These are phyloP conservation scores for Holacanthella duospinosa DNA, from an alignment of 2,888 invertebrate genomes.

Conservation along the genomic window DNA sequence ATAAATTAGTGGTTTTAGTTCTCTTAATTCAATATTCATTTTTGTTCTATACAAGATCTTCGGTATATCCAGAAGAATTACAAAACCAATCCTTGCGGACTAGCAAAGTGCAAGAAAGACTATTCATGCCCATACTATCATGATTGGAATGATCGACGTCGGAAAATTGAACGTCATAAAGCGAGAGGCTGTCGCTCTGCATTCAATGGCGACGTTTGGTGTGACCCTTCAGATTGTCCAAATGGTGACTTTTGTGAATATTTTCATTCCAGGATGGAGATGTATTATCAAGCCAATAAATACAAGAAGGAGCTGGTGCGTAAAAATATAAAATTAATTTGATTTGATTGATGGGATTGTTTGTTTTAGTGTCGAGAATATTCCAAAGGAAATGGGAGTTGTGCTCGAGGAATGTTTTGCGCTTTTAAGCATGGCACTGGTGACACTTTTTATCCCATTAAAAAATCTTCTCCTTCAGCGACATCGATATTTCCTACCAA, in stretches of 20 bases:
- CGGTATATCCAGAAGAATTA: conserved; percentile 2
- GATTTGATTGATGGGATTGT: no score
- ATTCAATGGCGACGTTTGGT: not conserved
- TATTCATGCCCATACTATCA: not conserved
- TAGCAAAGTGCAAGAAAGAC: not conserved
- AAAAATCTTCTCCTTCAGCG: no score
- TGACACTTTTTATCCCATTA: not conserved
- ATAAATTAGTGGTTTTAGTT: no score
- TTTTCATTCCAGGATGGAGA: not conserved
- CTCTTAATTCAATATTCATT: no score
- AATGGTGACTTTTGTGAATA: not conserved
- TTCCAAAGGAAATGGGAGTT: not conserved
- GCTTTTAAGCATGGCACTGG: not conserved
- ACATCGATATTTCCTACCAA: no score
- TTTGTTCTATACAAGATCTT: no score
- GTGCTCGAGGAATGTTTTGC: not conserved
- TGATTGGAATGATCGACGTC: not conserved
- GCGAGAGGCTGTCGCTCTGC: not conserved
- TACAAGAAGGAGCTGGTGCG: not conserved
- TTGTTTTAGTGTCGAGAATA: not conserved
- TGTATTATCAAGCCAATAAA: not conserved
- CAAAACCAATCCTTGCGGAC: not conserved
- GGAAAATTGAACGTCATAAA: not conserved
- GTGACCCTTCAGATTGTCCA: not conserved
- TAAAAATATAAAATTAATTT: no score